Percentiles rank a stretch among this genome's conserved stretches.
Evolutionary conservation across 2,113 vertebrate species (phyloP).

Genomic region (human (Homo sapiens)): GRCh38 chr5:76514501-76515000

Average conservation of each 20-base stretch:
- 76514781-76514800: background rate
- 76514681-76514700: background rate
- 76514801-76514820: background rate
- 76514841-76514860: background rate
- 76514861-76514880: background rate
- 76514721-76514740: background rate
- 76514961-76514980: background rate
- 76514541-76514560: rapidly evolving
- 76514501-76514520: background rate
- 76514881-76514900: background rate
- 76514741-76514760: background rate
- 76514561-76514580: background rate
- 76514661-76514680: background rate
- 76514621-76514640: background rate
- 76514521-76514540: background rate
- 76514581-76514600: background rate
- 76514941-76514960: background rate
- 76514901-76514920: background rate
- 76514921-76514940: background rate
- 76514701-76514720: background rate
- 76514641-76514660: background rate
- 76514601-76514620: background rate
- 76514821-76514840: background rate
- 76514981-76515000: background rate
- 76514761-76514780: background rate